Base-by-base conservation (phyloP, 2,888 invertebrate genomes). In the Morpho deidamia region DNA sequence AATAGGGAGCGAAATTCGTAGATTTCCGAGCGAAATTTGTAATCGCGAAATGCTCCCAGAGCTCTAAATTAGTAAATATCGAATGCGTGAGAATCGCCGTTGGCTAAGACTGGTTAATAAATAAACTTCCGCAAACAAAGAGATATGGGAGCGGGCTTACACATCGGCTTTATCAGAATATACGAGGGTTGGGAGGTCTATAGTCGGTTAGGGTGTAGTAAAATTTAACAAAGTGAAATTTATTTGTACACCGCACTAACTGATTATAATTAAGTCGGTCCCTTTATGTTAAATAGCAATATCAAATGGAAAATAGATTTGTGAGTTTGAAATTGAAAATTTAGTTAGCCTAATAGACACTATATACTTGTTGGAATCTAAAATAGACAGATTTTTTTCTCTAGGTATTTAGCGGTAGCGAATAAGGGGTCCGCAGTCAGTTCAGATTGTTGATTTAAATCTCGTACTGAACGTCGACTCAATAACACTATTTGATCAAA, bases 171-270 rank as follows among this genome's bases (percentile, higher is more conserved):
- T 60, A 62, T 60, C 57, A 57, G 56, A 55, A 60, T 55, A 60
- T 57, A 62, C 60, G 60, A 55, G 54, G 62, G 62, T 57, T 44
- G 49, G 46, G 44, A 55, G 55, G 51, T 49, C 47, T 53, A 58
- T 50, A 52, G 58, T 60, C 58, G 56, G 60, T 52, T 45, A 46
- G 62, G 58, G 62, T 55, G 53, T 59, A 60, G 53, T 62, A 62
- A 60, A 62, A 62, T 62, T 62, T 59, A 57, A 60, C 60, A 51
- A 61, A 61, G 55, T 60, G 53, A 54, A 56, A 60, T 60, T 60
- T 62, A 61, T 60, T 55, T 55, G 49, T 44, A 45, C 45, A 38
- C 51, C 52, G 35, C 45, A 52, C 56, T 55, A 55, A 56, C 53
- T 59, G 59, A 55, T 59, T 47, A 59, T 56, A 56, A 59, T 56